phyloP scores from a whole-genome alignment of 2,113 vertebrate genomes.

The Pogona vitticeps region DNA sequence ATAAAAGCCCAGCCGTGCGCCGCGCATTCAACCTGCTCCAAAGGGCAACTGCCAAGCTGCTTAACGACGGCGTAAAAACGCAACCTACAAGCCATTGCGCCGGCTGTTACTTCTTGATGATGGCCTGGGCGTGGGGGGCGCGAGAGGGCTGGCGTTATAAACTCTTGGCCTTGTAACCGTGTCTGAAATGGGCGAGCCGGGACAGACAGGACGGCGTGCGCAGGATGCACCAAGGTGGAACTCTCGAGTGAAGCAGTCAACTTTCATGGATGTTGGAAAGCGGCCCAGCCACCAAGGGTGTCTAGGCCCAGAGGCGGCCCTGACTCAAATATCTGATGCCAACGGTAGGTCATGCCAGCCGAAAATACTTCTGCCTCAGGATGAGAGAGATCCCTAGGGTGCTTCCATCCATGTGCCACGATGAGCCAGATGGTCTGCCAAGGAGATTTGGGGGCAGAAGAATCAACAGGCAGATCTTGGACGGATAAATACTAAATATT shows the following conservation, averaged over 20 bases:
- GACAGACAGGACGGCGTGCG: too few relatives aligned
- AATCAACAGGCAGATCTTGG: too few relatives aligned
- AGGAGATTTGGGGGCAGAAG: too few relatives aligned
- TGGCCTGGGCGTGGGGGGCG: not conserved
- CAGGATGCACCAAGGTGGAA: too few relatives aligned
- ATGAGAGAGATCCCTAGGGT: not conserved
- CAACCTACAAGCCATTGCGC: not conserved
- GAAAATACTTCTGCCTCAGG: too few relatives aligned
- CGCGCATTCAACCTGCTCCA: not conserved
- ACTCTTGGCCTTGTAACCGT: not conserved
- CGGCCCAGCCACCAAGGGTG: not conserved
- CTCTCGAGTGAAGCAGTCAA: too few relatives aligned
- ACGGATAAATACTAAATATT: too few relatives aligned
- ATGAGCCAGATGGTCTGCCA: too few relatives aligned
- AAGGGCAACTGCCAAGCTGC: not conserved
- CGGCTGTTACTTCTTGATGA: not conserved
- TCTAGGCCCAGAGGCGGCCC: not conserved
- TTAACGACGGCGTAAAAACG: not conserved
- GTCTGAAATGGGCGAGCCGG: not conserved
- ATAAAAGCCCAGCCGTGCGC: conserved; percentile 13
- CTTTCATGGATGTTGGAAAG: too few relatives aligned
- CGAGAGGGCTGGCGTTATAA: not conserved
- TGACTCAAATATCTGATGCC: not conserved
- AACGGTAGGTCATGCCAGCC: not conserved
- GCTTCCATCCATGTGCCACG: too few relatives aligned